Conservation (phyloP, 2,113 vertebrate species). For the Thomomys bottae region DNA sequence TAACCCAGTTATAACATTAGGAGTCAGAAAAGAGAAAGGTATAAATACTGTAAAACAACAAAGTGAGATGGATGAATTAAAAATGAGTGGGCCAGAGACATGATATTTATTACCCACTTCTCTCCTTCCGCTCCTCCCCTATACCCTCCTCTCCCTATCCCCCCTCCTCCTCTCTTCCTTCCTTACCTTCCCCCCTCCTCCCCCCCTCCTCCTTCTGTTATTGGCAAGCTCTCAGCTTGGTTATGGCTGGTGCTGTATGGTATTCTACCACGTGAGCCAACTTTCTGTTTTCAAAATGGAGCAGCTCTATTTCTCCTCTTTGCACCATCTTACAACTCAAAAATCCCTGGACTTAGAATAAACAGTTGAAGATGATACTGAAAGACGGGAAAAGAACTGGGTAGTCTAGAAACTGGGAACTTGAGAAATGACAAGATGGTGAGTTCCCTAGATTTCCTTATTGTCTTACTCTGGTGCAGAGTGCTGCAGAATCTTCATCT, state of each 20-base stretch:
- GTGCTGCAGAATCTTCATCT: background rate
- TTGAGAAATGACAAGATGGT: background rate
- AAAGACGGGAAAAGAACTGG: too few relatives aligned
- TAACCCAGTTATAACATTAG: background rate
- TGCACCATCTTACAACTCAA: background rate
- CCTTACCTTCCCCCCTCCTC: too few relatives aligned
- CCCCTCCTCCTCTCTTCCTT: accelerated
- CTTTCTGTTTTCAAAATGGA: too few relatives aligned
- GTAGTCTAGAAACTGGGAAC: background rate
- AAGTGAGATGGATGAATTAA: background rate
- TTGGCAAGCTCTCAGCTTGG: too few relatives aligned
- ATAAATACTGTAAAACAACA: too few relatives aligned
- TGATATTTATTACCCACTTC: too few relatives aligned
- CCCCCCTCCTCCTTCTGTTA: too few relatives aligned
- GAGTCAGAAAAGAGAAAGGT: background rate
- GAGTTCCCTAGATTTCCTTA: background rate
- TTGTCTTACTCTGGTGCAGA: background rate
- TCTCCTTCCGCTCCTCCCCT: too few relatives aligned
- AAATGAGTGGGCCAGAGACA: too few relatives aligned
- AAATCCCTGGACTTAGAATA: background rate
- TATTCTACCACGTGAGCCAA: too few relatives aligned
- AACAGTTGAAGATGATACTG: background rate
- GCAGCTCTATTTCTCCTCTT: too few relatives aligned
- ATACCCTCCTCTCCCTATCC: accelerated
- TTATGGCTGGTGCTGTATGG: too few relatives aligned